A percentile compares a stretch with the other conserved stretches of the same genome.
Evolutionary conservation across 2,113 vertebrate species (phyloP).

Genomic region (Platichthys stellatus): DNA sequence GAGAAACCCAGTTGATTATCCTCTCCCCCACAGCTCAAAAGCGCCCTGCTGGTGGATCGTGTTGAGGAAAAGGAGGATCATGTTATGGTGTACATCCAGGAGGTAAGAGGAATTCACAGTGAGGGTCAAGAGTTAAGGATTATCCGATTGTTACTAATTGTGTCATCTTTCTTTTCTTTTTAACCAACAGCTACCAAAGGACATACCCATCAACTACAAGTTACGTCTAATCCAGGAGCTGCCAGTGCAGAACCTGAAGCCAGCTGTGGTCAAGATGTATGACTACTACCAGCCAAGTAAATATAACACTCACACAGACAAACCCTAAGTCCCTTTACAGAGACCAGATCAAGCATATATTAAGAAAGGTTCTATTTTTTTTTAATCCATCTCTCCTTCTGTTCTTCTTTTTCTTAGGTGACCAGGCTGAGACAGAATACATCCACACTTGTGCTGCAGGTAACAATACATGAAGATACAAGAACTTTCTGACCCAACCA

Average conservation of each 20-base stretch:
- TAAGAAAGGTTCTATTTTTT: too few species aligned
- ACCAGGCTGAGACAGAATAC: constrained; percentile 71
- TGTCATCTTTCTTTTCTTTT: not conserved
- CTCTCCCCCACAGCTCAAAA: constrained; percentile 58
- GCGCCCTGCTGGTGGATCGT: constrained; percentile 48
- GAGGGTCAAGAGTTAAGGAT: not conserved
- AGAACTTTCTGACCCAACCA: too few species aligned
- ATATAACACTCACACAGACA: not conserved
- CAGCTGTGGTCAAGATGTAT: constrained; percentile 84
- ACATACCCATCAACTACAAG: constrained; percentile 26
- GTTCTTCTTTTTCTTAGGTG: constrained; percentile 56
- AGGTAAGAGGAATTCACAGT: constrained; percentile 55
- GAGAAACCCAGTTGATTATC: not conserved
- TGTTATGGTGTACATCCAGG: constrained; percentile 68
- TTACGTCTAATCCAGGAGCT: constrained; percentile 78
- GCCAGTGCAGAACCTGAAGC: constrained; percentile 82
- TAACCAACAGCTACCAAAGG: constrained; percentile 55
- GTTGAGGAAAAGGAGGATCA: constrained; percentile 69
- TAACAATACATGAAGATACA: not conserved
- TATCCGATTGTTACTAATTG: not conserved
- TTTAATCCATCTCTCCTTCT: not conserved
- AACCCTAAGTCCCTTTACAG: not conserved
- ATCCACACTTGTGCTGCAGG: constrained; percentile 51
- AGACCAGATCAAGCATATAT: not conserved
- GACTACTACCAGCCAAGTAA: constrained; percentile 91